Base-by-base conservation (phyloP, 2,797 vertebrate species). In the Falco berigora region DNA sequence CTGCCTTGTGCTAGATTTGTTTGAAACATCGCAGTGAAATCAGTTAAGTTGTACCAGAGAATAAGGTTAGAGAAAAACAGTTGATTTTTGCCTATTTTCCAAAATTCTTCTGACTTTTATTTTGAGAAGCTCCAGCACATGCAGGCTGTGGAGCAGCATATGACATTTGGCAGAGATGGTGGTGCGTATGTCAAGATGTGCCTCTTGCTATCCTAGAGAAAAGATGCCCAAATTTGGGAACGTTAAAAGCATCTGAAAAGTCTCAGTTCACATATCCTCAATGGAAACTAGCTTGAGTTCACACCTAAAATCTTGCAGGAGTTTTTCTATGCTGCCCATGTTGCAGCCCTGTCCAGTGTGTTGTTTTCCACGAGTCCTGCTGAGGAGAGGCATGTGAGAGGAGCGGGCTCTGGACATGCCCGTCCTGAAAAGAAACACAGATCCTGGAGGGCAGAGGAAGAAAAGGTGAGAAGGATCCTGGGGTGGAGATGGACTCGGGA, bases 141-240 rank as follows among this genome's bases (percentile, higher is more conserved):
- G n/a, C 50, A 82, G 68, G 55, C 75, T 85, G 36, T 59, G 47
- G 85, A 92, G 72, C 74, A 59, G 80, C 46, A 69, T 55, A n/a
- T 59, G 84, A 95, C 78, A 69, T 76, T 87, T 94, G 91, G 87
- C 89, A 95, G 93, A 79, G 85, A 14, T 85, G 92, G 83, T 69
- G 59, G 59, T 66, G 28, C 18, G 4, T 32, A 10, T 94, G 89
- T 95, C 95, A 85, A 69, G 89, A 86, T 74, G 87, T 87, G 71
- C 44, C 47, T 94, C 59, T 64, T 94, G 58, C 59, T 94, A 56
- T 85, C 61, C 75, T 38, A 32, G 59, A 76, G 75, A 91, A 92
- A 86, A 88, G 78, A 85, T 88, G 91, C 85, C 91, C 90, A 90
- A 94, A 94, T 95, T 92, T 86, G 81, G 91, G 84, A 92, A 95